Conservation (phyloP, 2,888 invertebrate genomes). For the Andrena camellia region DNA sequence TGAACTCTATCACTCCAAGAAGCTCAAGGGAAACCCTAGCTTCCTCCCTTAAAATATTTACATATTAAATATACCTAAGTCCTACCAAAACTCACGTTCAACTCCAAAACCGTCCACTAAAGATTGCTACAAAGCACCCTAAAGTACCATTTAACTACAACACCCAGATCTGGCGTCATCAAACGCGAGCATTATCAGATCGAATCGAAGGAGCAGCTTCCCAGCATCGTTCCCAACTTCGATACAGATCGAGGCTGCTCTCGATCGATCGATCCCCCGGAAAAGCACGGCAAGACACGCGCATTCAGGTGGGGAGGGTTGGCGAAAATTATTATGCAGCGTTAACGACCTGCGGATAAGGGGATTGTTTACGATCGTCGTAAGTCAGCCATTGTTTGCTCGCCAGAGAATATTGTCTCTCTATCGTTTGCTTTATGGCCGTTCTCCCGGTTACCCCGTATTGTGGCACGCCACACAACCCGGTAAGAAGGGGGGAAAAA, state of each 20-base stretch:
- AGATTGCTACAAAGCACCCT: too few relatives aligned
- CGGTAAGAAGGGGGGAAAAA: constrained; percentile 15
- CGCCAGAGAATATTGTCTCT: constrained; percentile 76
- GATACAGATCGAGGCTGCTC: constrained; percentile 31
- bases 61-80: too few relatives aligned
- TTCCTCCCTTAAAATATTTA: too few relatives aligned
- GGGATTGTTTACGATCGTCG: constrained; percentile 76
- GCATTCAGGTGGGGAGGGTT: constrained; percentile 26
- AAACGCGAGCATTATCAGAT: not conserved
- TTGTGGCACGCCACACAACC: constrained; percentile 49
- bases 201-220: constrained; percentile 20
- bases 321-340: constrained; percentile 75
- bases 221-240: not conserved
- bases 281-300: constrained; percentile 25
- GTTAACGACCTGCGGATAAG: constrained; percentile 78
- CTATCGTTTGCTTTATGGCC: constrained; percentile 76
- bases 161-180: too few relatives aligned
- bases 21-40: too few relatives aligned
- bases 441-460: constrained; percentile 58
- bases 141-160: not conserved
- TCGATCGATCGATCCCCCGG: constrained; percentile 46
- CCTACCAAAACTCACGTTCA: not conserved
- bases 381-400: constrained; percentile 77
- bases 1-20: too few relatives aligned
- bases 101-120: not conserved